Conservation (phyloP, 2,888 invertebrate species). For the Eledone cirrhosa region DNA sequence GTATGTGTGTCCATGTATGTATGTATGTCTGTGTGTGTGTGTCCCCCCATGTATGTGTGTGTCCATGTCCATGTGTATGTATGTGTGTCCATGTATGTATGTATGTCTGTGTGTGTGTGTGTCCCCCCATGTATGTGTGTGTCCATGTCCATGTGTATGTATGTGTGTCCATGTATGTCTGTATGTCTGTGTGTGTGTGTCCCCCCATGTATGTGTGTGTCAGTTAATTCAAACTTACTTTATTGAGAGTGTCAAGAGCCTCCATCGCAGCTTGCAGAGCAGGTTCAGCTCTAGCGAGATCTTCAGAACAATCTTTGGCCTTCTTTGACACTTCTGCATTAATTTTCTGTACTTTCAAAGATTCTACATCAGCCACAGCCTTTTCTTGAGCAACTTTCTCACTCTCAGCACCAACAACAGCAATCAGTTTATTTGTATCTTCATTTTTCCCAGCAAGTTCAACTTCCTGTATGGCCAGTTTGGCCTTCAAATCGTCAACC, state of each 20-base stretch:
- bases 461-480: slow-evolving; percentile 90
- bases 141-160: no score
- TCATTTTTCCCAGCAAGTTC: slow-evolving; percentile 94
- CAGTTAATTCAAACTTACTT: slow-evolving; percentile 68
- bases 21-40: no score
- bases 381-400: slow-evolving; percentile 94
- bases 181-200: no score
- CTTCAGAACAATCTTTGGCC: slow-evolving; percentile 86
- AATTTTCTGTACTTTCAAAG: slow-evolving; percentile 89
- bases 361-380: slow-evolving; percentile 86
- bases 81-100: no score
- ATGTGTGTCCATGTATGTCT: no score
- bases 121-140: no score
- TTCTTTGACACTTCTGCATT: slow-evolving; percentile 93
- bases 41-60: no score
- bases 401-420: slow-evolving; percentile 93
- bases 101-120: no score
- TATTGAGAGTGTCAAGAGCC: slow-evolving; percentile 93
- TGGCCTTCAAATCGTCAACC: slow-evolving; percentile 91
- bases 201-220: no score
- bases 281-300: slow-evolving; percentile 94
- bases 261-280: slow-evolving; percentile 92
- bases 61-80: no score
- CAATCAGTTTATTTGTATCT: slow-evolving; percentile 89
- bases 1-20: no score